Conservation (phyloP, 1,140 invertebrate species). For the Apolygus lucorum region DNA sequence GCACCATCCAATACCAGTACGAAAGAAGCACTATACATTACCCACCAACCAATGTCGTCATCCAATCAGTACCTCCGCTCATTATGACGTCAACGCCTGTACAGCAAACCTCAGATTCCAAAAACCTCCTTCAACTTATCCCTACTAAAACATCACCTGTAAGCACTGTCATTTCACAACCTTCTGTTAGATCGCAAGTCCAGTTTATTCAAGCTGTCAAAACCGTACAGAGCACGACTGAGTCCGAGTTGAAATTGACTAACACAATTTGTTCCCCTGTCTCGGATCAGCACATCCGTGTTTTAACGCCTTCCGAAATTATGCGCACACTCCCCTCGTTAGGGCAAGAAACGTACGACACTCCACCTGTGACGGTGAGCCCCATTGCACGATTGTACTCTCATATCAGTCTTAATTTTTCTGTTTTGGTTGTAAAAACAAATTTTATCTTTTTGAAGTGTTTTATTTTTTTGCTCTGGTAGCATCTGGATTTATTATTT, state of each 20-base stretch:
- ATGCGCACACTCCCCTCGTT: constrained; percentile 76
- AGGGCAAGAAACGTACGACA: constrained; percentile 58
- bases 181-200: constrained; percentile 27
- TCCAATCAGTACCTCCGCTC: constrained; percentile 34
- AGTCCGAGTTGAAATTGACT: constrained; percentile 22
- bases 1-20: constrained; percentile 34
- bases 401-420: constrained; percentile 23
- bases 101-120: constrained; percentile 27
- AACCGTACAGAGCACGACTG: constrained; percentile 27
- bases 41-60: constrained; percentile 34
- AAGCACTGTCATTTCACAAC: constrained; percentile 26
- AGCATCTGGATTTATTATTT: constrained; percentile 12
- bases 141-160: constrained; percentile 24
- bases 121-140: constrained; percentile 26
- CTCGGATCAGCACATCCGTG: constrained; percentile 68
- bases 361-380: constrained; percentile 53
- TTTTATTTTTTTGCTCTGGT: constrained; percentile 16
- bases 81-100: constrained; percentile 33
- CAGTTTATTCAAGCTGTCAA: constrained; percentile 31
- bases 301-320: constrained; percentile 75
- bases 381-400: constrained; percentile 31
- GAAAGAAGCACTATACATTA: constrained; percentile 34
- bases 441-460: constrained; percentile 16
- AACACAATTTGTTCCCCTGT: constrained; percentile 32
- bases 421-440: constrained; percentile 13